Evolutionary conservation across 2,113 vertebrate genomes (phyloP).

Genomic region (Daboia siamensis): DNA sequence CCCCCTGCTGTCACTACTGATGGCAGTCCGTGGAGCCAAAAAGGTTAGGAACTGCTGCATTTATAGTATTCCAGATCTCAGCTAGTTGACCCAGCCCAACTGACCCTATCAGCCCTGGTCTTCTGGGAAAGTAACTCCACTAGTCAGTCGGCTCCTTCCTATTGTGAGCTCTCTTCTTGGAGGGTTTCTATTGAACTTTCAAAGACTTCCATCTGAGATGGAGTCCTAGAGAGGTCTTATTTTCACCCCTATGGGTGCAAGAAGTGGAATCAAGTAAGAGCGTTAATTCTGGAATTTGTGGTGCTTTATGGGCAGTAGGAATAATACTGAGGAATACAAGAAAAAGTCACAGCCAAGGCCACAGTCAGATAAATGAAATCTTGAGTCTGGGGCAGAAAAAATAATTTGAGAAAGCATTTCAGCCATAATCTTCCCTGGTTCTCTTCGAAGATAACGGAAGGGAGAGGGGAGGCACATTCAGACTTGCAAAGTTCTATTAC

Average conservation of each 20-base stretch:
- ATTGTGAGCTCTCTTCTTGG: neutral
- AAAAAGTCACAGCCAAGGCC: neutral
- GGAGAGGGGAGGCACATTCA: neutral
- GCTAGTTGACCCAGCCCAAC: neutral
- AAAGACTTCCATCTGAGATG: neutral
- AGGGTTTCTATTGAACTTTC: neutral
- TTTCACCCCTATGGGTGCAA: neutral
- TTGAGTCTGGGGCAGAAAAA: neutral
- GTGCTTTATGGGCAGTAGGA: neutral
- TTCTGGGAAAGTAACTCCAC: neutral
- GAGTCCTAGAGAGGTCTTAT: neutral
- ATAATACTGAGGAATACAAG: neutral
- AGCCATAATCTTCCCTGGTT: neutral
- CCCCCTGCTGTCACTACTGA: too few species aligned
- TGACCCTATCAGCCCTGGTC: neutral
- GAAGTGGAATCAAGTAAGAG: neutral
- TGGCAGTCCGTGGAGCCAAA: too few species aligned
- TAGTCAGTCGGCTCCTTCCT: neutral
- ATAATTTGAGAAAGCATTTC: neutral
- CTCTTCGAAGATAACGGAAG: neutral
- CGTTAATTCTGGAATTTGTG: neutral
- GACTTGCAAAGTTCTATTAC: neutral
- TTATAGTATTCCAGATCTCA: neutral
- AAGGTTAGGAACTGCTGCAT: neutral
- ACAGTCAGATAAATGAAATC: neutral